phyloP scores from a whole-genome alignment of 2,113 vertebrate genomes.

The Lanius ludovicianus region DNA sequence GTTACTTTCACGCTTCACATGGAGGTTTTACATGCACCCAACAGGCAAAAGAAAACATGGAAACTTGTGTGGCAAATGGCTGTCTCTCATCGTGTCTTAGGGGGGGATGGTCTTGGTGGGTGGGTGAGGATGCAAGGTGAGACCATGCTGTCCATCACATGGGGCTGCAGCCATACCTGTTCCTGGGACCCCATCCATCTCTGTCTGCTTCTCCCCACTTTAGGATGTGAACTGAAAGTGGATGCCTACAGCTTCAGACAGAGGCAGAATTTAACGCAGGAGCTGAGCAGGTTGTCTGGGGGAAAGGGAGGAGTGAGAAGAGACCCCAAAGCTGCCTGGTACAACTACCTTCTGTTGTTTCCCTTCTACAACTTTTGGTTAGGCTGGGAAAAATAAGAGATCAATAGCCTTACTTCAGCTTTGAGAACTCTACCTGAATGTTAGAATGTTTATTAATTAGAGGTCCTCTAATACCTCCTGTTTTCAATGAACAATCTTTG shows the following conservation, averaged over 20 bases:
- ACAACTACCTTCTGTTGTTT: not conserved
- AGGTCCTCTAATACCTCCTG: not conserved
- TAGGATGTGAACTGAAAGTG: not conserved
- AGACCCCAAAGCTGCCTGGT: not conserved
- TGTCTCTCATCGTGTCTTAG: not conserved
- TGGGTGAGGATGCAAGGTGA: not conserved
- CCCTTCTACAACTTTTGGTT: not conserved
- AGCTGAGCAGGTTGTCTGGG: not conserved
- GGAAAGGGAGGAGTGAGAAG: not conserved
- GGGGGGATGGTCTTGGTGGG: accelerated
- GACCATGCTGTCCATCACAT: accelerated
- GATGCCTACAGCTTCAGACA: not conserved
- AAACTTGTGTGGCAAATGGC: not conserved
- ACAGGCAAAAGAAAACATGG: not conserved
- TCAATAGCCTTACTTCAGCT: not conserved
- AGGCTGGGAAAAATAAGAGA: not conserved
- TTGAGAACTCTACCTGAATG: not conserved
- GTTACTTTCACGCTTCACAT: not conserved
- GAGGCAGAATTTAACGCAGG: accelerated
- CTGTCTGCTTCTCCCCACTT: not conserved
- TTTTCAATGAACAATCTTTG: not conserved
- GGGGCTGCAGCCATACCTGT: not conserved
- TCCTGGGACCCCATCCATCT: not conserved
- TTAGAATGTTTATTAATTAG: not conserved
- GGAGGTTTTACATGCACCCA: accelerated